Evolutionary conservation across 2,113 vertebrate species (phyloP).

Genomic region (Archocentrus centrarchus): DNA sequence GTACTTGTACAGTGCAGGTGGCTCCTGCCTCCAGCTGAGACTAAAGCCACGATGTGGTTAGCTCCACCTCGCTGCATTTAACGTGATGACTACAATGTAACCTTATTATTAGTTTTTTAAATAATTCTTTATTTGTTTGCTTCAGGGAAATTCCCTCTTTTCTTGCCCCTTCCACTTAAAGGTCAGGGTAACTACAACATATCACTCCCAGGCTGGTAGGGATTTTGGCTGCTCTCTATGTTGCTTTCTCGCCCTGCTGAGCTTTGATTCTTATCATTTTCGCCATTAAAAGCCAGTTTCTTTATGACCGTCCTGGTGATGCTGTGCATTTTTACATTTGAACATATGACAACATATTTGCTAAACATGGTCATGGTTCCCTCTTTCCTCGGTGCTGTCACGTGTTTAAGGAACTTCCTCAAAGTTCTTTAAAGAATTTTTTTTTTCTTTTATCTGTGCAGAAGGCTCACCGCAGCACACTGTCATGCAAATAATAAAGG

Average conservation of each 20-base stretch:
- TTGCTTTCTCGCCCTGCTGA: conserved; percentile 6
- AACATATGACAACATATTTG: conserved; percentile 36
- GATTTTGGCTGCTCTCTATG: neutral
- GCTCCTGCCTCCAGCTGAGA: conserved; percentile 25
- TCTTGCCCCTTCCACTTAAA: neutral
- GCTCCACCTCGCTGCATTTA: neutral
- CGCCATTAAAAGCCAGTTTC: neutral
- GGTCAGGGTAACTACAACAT: conserved; percentile 36
- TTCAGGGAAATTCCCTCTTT: conserved; percentile 4
- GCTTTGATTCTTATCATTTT: neutral
- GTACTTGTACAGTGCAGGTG: conserved; percentile 40
- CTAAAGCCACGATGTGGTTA: neutral
- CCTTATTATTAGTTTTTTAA: conserved; percentile 14
- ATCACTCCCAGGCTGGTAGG: neutral
- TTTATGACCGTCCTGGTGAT: neutral
- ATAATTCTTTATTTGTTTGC: neutral
- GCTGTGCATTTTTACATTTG: conserved; percentile 34
- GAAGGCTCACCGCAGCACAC: neutral
- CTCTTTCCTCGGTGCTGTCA: conserved; percentile 49
- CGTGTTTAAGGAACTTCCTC: conserved; percentile 59
- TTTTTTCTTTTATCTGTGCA: neutral
- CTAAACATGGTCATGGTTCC: conserved; percentile 33
- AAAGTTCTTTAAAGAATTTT: conserved; percentile 31
- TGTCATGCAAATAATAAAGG: neutral
- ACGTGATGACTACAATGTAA: neutral